Base-by-base conservation (phyloP, 30 jellyfish, hydroid and myxozoan genomes). In the Turritopsis dohrnii region DNA sequence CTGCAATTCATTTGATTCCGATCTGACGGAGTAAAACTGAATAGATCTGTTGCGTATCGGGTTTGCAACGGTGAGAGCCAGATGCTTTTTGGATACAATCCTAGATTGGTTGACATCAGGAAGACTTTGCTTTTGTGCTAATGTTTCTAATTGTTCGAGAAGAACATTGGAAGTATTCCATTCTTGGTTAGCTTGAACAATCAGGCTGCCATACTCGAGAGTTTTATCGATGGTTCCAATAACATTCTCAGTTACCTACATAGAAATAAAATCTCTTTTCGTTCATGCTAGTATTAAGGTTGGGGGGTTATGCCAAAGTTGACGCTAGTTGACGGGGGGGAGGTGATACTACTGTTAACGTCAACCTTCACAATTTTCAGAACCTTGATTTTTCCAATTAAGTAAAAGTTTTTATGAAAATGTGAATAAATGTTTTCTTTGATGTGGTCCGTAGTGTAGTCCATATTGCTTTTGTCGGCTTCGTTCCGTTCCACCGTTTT, bases 71-170 rank as follows among this genome's bases (percentile, higher is more conserved):
- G 31, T 27, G 31, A 69, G 28, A 9, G 77, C 77, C 30, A 69
- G 30, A 19, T 69, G 77, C 19, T 69, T 69, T 19, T 0, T 69
- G 8, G 28, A n/a, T 69, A 69, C 19, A 27, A 19, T 69, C 30
- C 30, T 69, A 19, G 30, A 27, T 7, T 69, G 28, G 9, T 27
- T 27, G 28, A 21, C 30, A 7, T 69, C 30, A 19, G 77, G 30
- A 0, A 69, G 19, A 27, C 16, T 52, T 28, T 77, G 85, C 13
- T 30, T n/a, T 29, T 77, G 66, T 28, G 85, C 85, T 60, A 77
- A 77, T 24, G 71, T 29, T n/a, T 77, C 85, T 74, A 77, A 77
- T 8, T 77, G 85, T 18, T 24, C 19, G 19, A 77, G 53, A 77
- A 77, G 28, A 8, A 7, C 28, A 19, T 75, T 24, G 1, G 72